Conservation (phyloP, 35 echinoderm and acorn worm species). For the Hemicentrotus pulcherrimus region DNA sequence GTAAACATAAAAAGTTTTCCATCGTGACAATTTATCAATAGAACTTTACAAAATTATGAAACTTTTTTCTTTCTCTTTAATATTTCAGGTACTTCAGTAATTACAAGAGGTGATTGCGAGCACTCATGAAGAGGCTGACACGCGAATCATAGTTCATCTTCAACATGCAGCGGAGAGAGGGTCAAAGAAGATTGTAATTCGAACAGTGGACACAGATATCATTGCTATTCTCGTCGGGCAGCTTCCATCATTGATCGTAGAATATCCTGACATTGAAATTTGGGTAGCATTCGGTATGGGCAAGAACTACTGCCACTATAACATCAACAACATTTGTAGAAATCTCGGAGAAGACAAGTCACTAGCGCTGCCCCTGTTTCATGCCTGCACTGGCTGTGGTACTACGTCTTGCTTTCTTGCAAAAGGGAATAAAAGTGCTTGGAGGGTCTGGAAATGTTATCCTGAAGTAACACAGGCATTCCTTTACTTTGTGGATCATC, state of each 20-base stretch:
- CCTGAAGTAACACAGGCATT: conserved; percentile 56
- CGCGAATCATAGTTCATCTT: conserved; percentile 67
- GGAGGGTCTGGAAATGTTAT: conserved; percentile 46
- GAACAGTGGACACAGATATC: conserved; percentile 78
- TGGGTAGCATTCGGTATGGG: conserved; percentile 73
- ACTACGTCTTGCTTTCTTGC: conserved; percentile 54
- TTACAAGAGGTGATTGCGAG: conserved; percentile 39
- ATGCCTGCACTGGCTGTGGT: conserved; percentile 67
- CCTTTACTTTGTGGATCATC: neutral
- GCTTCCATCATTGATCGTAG: conserved; percentile 56
- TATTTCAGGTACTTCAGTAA: conserved; percentile 39
- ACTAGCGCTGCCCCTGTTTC: conserved; percentile 41
- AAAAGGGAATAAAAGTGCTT: conserved; percentile 57
- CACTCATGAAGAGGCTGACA: conserved; percentile 77
- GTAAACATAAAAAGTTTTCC: no score
- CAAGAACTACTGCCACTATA: conserved; percentile 51
- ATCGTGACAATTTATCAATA: no score
- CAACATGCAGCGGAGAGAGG: conserved; percentile 55
- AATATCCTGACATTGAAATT: conserved; percentile 36
- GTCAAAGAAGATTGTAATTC: conserved; percentile 25
- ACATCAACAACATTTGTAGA: conserved; percentile 31
- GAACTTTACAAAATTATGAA: no score
- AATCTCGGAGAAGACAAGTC: conserved; percentile 40
- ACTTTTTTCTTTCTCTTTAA: neutral
- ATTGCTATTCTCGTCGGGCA: conserved; percentile 73